Conservation (phyloP, 2,113 vertebrate species). For the Scalopus aquaticus region DNA sequence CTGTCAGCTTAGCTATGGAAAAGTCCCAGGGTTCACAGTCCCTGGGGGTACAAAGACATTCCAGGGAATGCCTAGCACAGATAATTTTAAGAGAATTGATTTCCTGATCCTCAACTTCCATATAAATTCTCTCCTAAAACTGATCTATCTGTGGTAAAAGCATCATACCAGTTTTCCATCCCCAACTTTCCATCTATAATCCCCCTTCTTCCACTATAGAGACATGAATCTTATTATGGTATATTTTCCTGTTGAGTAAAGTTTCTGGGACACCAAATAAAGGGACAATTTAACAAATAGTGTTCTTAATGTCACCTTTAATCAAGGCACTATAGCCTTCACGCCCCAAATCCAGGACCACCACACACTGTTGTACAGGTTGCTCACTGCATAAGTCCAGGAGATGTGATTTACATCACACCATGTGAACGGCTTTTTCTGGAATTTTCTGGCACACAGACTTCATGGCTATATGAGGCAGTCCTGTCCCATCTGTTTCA, state of each 20-base stretch:
- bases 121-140: neutral
- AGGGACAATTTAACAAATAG: neutral
- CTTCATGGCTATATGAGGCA: neutral
- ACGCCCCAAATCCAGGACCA: neutral
- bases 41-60: neutral
- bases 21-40: too few relatives aligned
- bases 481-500: neutral
- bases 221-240: neutral
- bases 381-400: neutral
- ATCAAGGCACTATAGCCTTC: neutral
- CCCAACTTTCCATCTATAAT: neutral
- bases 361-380: too few relatives aligned
- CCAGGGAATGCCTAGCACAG: neutral
- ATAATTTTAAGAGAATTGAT: neutral
- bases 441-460: neutral
- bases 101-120: neutral
- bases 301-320: constrained; percentile 24
- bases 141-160: neutral
- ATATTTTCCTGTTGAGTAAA: neutral
- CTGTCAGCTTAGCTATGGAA: fast-evolving
- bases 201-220: neutral
- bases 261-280: neutral
- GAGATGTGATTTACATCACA: neutral
- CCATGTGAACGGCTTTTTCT: neutral
- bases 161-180: neutral